Percentiles rank a stretch among this genome's conserved stretches.
phyloP scores from a whole-genome alignment of 2,797 vertebrate genomes.

The Coilia nasus region DNA sequence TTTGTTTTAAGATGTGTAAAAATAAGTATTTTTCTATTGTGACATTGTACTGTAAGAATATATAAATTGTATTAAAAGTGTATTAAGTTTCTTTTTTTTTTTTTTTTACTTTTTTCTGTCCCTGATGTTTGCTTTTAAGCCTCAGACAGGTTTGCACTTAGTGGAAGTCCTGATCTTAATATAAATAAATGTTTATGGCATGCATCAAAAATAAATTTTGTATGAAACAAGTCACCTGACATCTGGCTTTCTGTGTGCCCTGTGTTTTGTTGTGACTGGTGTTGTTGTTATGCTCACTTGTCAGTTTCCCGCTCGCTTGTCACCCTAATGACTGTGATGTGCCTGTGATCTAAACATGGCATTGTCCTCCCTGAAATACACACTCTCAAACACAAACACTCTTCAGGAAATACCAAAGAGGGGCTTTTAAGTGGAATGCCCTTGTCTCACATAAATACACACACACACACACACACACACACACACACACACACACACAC shows the following conservation, averaged over 20 bases:
- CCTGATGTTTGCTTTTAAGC: conserved; percentile 58
- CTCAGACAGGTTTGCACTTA: conserved; percentile 77
- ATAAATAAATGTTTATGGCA: conserved; percentile 69
- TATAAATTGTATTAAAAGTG: conserved; percentile 58
- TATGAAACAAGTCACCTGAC: conserved; percentile 58
- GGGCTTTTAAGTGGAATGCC: conserved; percentile 51
- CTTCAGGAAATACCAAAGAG: conserved; percentile 28
- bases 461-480: conserved; percentile 6
- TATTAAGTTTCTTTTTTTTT: conserved; percentile 50
- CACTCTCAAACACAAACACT: conserved; percentile 25
- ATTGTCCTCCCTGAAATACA: not conserved
- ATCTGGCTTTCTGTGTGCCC: conserved; percentile 53
- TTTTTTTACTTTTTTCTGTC: conserved; percentile 38
- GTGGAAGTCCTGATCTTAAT: conserved; percentile 61
- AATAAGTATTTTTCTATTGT: conserved; percentile 63
- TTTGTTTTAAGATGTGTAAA: conserved; percentile 57
- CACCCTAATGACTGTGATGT: not conserved
- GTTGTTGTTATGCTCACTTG: not conserved
- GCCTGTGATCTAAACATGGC: not conserved
- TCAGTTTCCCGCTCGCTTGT: not conserved
- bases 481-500: conserved; percentile 22
- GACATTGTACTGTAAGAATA: conserved; percentile 46
- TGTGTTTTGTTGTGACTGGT: conserved; percentile 23
- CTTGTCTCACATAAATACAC: conserved; percentile 27
- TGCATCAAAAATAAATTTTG: conserved; percentile 69